Conservation (phyloP, 2,888 invertebrate genomes). For the Elysia crispata region DNA sequence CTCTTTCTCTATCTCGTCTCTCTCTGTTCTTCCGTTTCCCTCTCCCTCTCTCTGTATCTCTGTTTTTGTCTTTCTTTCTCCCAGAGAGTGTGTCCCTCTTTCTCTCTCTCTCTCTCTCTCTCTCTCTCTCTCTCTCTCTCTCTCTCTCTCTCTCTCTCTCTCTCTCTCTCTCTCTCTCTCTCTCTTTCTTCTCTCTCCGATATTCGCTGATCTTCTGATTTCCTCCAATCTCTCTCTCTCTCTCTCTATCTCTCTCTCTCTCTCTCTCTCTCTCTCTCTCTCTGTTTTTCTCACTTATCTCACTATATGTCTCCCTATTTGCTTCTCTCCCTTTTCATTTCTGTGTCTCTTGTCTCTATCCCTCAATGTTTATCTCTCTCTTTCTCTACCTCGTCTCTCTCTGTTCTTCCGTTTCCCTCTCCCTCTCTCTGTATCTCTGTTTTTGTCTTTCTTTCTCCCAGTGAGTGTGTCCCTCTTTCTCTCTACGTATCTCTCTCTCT, state of each 20-base stretch:
- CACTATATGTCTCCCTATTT: too few relatives aligned
- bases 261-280: neutral
- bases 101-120: neutral
- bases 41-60: constrained; percentile 17
- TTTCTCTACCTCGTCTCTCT: neutral
- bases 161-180: neutral
- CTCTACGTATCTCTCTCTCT: neutral
- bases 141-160: constrained; percentile 17
- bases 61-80: neutral
- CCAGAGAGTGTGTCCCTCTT: neutral
- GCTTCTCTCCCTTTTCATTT: neutral
- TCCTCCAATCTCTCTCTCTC: constrained; percentile 19
- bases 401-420: neutral
- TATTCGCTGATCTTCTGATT: too few relatives aligned
- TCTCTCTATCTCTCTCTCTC: constrained; percentile 25
- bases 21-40: neutral
- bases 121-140: constrained; percentile 32
- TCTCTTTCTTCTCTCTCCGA: too few relatives aligned
- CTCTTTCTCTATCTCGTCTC: neutral
- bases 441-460: constrained; percentile 1
- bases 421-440: constrained; percentile 26
- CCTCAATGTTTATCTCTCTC: constrained; percentile 3
- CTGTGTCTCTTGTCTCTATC: constrained; percentile 29
- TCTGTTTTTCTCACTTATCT: neutral
- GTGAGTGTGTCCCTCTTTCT: neutral